phyloP scores from a whole-genome alignment of 2,113 vertebrate genomes.

The Hydropotes inermis region DNA sequence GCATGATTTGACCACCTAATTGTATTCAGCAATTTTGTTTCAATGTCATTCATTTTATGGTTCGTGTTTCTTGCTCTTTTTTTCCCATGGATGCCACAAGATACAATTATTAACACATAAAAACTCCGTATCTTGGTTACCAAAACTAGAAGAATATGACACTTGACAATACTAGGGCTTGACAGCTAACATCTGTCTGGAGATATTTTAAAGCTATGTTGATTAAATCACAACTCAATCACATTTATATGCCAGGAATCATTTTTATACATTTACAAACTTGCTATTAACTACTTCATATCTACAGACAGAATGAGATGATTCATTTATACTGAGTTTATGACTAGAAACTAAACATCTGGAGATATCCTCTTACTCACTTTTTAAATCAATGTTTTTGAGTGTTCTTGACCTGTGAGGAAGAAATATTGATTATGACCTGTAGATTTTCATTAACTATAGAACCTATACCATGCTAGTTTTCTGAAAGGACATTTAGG shows the following conservation, averaged over 20 bases:
- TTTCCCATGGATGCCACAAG: not conserved
- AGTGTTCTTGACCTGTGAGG: not conserved
- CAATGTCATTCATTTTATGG: not conserved
- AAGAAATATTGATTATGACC: not conserved
- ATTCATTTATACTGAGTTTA: not conserved
- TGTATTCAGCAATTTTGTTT: not conserved
- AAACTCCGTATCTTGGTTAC: not conserved
- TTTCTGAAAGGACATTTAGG: not conserved
- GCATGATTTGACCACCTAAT: not conserved
- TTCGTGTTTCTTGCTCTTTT: not conserved
- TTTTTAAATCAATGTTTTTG: not conserved
- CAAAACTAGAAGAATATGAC: not conserved
- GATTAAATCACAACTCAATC: not conserved
- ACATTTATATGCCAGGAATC: not conserved
- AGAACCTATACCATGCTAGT: not conserved
- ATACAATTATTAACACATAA: not conserved
- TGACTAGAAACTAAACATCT: not conserved
- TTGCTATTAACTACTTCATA: not conserved
- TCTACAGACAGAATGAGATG: not conserved
- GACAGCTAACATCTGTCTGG: not conserved
- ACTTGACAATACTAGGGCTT: not conserved
- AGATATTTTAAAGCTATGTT: not conserved
- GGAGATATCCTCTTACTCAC: not conserved
- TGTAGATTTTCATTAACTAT: not conserved
- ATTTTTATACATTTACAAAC: not conserved